Evolutionary conservation across 2,797 vertebrate species (phyloP), one percentile per base, ranked within the genome.

Genomic region (Coreius guichenoti): DNA sequence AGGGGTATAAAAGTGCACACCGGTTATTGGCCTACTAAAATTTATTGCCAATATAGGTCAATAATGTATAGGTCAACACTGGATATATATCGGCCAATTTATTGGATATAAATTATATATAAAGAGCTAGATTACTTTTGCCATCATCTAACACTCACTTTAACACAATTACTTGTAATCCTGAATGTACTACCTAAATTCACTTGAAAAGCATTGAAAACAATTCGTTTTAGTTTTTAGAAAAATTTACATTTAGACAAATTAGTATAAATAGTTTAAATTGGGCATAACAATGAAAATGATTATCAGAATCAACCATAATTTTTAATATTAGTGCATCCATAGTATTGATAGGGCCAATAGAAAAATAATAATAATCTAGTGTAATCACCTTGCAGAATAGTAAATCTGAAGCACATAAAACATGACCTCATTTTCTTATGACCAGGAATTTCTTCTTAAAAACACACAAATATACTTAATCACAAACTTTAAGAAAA

Each of bases 351-450:
- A 33, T 54, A 19, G 8, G 8, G 3, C 1, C 14, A 54, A 51
- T 51, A 36, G 2, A 21, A 2, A 31, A 8, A 31, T 7, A 0
- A 13, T 3, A 51, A 19, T 4, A 69, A 54, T 31, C 9, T 47
- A 21, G 39, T 29, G 39, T 31, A 69, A 51, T 69, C 29, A 23
- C 16, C 5, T 23, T 33, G 2, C 47, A 56, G 49, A 33, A 6
- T 14, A 29, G 23, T 26, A 31, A 61, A 82, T 58, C n/a, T 47
- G 2, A 61, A 74, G 39, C 7, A 33, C 8, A 26, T 8, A 36
- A 63, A 13, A 47, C 11, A 72, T 73, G 36, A 45, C 26, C 36
- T 70, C 14, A 56, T 58, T 82, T 74, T 74, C 29, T 73, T 36
- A 21, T 23, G 11, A 79, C 23, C 75, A 43, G 54, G 19, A 63